Conservation (phyloP, 2,888 invertebrate species). For the Caenorhabditis afra region DNA sequence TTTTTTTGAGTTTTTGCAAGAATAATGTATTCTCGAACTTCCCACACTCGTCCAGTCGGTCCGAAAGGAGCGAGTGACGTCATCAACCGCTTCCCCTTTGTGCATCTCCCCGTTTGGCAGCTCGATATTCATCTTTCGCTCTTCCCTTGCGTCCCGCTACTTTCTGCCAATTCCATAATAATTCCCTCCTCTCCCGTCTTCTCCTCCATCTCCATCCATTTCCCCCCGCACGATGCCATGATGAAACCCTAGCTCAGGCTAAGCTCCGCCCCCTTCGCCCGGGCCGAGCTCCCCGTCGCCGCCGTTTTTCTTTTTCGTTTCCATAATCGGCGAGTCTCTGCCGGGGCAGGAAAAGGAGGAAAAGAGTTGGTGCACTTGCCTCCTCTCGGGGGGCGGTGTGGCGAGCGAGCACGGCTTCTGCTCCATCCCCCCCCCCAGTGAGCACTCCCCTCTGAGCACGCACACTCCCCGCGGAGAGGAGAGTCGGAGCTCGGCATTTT, state of each 20-base stretch:
- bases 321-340: slow-evolving; percentile 37
- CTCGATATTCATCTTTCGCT: slow-evolving; percentile 11
- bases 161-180: slow-evolving; percentile 6
- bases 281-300: neutral
- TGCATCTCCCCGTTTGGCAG: too few species aligned
- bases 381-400: neutral
- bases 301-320: slow-evolving; percentile 17
- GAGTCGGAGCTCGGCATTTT: slow-evolving; percentile 1
- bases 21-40: too few species aligned
- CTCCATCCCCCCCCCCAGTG: too few species aligned
- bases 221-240: slow-evolving; percentile 8
- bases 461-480: neutral
- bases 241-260: slow-evolving; percentile 43
- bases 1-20: neutral
- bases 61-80: neutral
- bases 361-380: slow-evolving; percentile 9
- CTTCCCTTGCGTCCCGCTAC: neutral
- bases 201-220: neutral
- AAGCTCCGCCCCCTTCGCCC: slow-evolving; percentile 4
- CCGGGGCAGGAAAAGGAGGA: neutral
- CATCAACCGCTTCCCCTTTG: too few species aligned
- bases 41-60: too few species aligned
- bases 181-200: neutral
- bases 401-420: neutral
- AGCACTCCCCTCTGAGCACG: neutral